Conservation (phyloP, 2,113 vertebrate genomes). For the Corynorhinus townsendii region DNA sequence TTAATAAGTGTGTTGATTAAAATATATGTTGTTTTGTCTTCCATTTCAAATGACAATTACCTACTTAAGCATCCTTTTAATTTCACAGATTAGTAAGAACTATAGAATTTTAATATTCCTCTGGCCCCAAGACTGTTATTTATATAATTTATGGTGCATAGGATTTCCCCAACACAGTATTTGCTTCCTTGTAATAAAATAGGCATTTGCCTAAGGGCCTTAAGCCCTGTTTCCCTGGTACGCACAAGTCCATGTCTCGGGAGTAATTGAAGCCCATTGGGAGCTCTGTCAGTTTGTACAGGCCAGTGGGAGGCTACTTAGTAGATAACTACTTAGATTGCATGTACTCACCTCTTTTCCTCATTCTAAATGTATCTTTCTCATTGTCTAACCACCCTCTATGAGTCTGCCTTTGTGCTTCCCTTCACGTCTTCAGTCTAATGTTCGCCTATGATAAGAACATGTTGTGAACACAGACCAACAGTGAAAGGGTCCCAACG, state of each 20-base stretch:
- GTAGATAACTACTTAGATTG: conserved; percentile 16
- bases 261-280: neutral
- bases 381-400: neutral
- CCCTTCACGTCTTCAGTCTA: neutral
- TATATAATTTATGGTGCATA: neutral
- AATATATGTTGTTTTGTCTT: conserved; percentile 69
- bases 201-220: neutral
- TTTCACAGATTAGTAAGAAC: conserved; percentile 53
- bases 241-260: neutral
- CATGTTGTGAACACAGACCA: no score
- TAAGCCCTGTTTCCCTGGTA: neutral
- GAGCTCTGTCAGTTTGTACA: neutral
- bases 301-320: neutral
- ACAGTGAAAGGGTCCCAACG: neutral
- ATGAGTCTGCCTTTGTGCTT: neutral
- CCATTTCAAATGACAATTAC: conserved; percentile 72
- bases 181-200: conserved; percentile 19
- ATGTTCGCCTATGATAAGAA: neutral
- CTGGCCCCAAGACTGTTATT: conserved; percentile 1
- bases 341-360: neutral
- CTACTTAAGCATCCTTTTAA: conserved; percentile 56
- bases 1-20: conserved; percentile 72
- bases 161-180: neutral
- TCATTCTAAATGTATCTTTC: neutral
- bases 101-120: conserved; percentile 27